These are phyloP conservation scores for Cheilosia impressa DNA, from an alignment of 2,888 invertebrate genomes.

Conservation along the genomic window DNA sequence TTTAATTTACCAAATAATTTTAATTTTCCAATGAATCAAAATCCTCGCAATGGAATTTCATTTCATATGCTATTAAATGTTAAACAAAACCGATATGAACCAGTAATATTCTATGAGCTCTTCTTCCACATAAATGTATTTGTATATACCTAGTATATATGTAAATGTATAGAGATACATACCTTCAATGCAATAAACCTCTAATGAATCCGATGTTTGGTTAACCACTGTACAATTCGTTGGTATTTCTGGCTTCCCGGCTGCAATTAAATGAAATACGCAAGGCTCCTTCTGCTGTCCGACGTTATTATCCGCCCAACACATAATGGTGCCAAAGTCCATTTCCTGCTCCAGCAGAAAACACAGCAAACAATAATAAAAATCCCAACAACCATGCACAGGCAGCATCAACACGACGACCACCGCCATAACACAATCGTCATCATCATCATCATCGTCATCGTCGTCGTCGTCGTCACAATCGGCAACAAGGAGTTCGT, in stretches of 20 bases:
- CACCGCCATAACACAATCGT: slow-evolving; percentile 83
- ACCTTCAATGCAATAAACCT: slow-evolving; percentile 89
- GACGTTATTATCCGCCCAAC: slow-evolving; percentile 89
- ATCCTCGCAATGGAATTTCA: slow-evolving; percentile 16
- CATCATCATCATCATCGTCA: slow-evolving; percentile 41
- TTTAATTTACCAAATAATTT: too few relatives aligned
- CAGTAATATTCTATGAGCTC: background rate
- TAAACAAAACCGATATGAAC: background rate
- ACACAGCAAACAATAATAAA: slow-evolving; percentile 78
- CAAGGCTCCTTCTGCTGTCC: slow-evolving; percentile 90
- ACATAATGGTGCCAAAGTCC: slow-evolving; percentile 91
- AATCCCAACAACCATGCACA: slow-evolving; percentile 84
- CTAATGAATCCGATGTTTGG: slow-evolving; percentile 90
- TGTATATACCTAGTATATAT: background rate
- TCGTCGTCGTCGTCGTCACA: slow-evolving; percentile 39
- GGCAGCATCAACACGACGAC: slow-evolving; percentile 77
- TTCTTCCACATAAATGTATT: background rate
- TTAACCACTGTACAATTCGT: slow-evolving; percentile 91
- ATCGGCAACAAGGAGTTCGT: slow-evolving; percentile 42
- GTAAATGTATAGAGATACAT: slow-evolving; percentile 54
- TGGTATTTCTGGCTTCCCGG: slow-evolving; percentile 91
- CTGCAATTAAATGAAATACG: slow-evolving; percentile 90
- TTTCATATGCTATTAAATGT: background rate
- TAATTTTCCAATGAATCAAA: slow-evolving; percentile 12
- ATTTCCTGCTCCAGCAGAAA: slow-evolving; percentile 84